Percentiles rank a stretch among this genome's conserved stretches.
Evolutionary conservation across 2,113 vertebrate species (phyloP).

Genomic region (Thermophis baileyi): DNA sequence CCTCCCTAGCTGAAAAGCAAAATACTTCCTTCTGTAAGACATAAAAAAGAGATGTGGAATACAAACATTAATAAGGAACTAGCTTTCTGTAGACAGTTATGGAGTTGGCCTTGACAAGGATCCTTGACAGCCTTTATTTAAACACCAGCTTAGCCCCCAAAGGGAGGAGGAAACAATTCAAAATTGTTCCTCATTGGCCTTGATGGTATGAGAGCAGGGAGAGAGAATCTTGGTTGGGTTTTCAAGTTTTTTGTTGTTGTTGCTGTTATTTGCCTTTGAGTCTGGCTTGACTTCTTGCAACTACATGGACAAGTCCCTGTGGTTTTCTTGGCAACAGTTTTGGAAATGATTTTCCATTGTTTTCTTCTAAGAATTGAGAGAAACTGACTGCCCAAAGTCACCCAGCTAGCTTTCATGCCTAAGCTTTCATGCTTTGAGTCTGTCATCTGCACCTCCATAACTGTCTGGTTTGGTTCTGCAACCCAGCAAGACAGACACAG

Average conservation of each 20-base stretch:
- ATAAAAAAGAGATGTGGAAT: neutral
- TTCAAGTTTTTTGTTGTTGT: neutral
- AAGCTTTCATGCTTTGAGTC: too few species aligned
- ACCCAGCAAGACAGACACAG: too few species aligned
- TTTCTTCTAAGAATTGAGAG: neutral
- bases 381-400: neutral
- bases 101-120: neutral
- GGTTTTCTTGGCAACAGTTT: too few species aligned
- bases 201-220: neutral
- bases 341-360: neutral
- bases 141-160: neutral
- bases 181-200: neutral
- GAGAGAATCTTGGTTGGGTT: neutral
- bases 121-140: neutral
- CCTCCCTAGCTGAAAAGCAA: neutral
- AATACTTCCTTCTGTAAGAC: neutral
- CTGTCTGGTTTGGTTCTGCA: too few species aligned
- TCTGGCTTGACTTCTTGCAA: neutral
- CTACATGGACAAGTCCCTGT: neutral
- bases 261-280: neutral
- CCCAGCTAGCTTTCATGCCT: too few species aligned
- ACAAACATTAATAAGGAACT: neutral
- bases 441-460: too few species aligned
- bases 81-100: neutral
- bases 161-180: neutral